Evolutionary conservation across 2,888 invertebrate species (phyloP), one percentile per base, ranked within the genome.

Genomic region (Caenorhabditis plicata): DNA sequence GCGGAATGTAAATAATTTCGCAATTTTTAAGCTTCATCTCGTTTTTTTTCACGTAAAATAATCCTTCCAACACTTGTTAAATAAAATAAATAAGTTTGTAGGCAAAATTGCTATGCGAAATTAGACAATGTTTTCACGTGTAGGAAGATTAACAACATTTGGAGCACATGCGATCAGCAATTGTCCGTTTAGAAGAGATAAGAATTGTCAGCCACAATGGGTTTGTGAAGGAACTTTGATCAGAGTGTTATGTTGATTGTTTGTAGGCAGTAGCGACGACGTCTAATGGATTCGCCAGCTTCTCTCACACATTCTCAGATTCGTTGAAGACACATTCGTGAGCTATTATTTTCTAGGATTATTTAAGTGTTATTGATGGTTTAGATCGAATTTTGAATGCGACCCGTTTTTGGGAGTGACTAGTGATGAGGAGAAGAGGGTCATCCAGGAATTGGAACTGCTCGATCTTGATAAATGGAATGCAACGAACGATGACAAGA

Each of bases 91-190:
- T 11, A 29, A 29, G 11, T 29, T 29, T 29, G 29, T 9, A 29
- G 11, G 11, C 8, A 29, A 29, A 29, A 29, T 29, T 29, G 27
- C 36, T 42, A 23, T 15, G 23, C n/a, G 5, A 13, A 4, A 26
- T 27, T 38, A 23, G 29, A 52, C 40, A 53, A 53, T 60, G 53
- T 60, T 60, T 42, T 60, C 60, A 40, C 60, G 60, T 17, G 60
- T 60, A 44, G 60, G 60, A 38, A 48, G 60, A 42, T 47, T 60
- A 27, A 60, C 60, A n/a, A 60, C 60, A 22, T 50, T 60, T 27
- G 60, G 60, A 38, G 60, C 60, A 13, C 60, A 60, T 25, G 60
- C 60, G 31, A 53, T 60, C 25, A 45, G 49, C 7, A 60, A 60
- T 46, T 53, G 57, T 44, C 57, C 57, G 31, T 38, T 60, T 29